These are phyloP conservation scores for Bergia puertoricense DNA, from an alignment of 92 coral and sea anemone species.

Conservation along the genomic window DNA sequence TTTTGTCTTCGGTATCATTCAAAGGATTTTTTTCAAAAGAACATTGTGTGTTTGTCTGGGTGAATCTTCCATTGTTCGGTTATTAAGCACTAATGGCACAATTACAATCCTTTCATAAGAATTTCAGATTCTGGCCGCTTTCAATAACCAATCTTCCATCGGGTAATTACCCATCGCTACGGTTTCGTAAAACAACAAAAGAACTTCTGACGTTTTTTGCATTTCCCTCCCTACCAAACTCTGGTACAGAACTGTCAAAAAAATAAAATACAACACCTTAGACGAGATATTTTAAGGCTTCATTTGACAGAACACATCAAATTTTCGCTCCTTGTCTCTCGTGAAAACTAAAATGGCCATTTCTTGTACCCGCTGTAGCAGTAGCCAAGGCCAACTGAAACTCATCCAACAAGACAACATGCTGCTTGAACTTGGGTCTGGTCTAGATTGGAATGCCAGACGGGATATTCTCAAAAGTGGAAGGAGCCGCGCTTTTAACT, in stretches of 20 bases:
- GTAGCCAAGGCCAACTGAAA: neutral
- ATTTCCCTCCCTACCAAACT: neutral
- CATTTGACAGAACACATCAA: neutral
- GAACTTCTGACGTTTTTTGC: neutral
- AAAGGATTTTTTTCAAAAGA: neutral
- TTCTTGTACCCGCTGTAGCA: neutral
- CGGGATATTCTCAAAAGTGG: no score
- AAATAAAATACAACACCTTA: neutral
- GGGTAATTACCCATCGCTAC: neutral
- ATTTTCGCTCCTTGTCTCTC: neutral
- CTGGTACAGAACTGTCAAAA: neutral
- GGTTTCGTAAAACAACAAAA: neutral
- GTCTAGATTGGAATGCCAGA: neutral
- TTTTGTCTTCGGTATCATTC: neutral
- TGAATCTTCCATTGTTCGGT: neutral
- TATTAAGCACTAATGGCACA: slow-evolving; percentile 12
- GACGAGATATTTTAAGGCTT: neutral
- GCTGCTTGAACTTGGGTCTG: neutral
- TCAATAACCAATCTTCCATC: neutral
- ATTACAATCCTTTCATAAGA: neutral
- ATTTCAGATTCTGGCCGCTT: slow-evolving; percentile 12
- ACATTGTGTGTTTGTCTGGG: neutral
- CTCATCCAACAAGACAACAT: neutral
- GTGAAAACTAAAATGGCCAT: neutral
- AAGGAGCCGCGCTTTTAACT: neutral